phyloP scores from a whole-genome alignment of 2,113 vertebrate genomes.

The Chamaea fasciata region DNA sequence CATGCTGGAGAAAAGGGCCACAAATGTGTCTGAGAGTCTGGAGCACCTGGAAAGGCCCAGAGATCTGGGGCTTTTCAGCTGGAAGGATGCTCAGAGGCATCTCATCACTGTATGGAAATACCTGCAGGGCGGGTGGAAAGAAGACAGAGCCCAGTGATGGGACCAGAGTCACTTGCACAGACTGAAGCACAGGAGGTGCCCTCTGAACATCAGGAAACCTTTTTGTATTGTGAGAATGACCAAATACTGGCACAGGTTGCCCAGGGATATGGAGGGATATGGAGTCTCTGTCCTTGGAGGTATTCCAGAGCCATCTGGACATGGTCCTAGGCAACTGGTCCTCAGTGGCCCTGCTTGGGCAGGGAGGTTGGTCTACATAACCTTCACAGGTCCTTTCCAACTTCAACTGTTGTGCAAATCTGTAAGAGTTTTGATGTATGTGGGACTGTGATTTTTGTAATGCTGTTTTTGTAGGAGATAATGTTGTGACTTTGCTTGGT shows the following conservation, averaged over 20 bases:
- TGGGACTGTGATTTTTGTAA: neutral
- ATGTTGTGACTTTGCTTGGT: neutral
- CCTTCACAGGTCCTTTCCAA: neutral
- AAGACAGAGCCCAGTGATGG: rapidly evolving
- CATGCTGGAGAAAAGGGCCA: neutral
- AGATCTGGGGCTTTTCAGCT: neutral
- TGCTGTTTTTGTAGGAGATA: neutral
- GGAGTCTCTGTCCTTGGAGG: neutral
- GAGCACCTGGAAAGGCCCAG: neutral
- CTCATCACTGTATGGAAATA: neutral
- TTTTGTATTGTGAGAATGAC: neutral
- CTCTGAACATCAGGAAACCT: neutral
- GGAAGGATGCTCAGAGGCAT: neutral
- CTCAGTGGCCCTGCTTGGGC: neutral
- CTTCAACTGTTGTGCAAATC: neutral
- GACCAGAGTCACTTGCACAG: neutral
- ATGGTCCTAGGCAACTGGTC: neutral
- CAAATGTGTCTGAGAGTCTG: neutral
- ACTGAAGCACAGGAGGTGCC: neutral
- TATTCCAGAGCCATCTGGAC: neutral
- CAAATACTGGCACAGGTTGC: neutral
- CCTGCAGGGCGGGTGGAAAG: neutral
- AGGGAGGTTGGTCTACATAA: neutral
- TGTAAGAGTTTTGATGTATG: neutral
- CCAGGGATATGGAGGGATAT: neutral